These are phyloP conservation scores for Cinara cedri DNA, from an alignment of 2,888 invertebrate genomes.

Conservation along the genomic window DNA sequence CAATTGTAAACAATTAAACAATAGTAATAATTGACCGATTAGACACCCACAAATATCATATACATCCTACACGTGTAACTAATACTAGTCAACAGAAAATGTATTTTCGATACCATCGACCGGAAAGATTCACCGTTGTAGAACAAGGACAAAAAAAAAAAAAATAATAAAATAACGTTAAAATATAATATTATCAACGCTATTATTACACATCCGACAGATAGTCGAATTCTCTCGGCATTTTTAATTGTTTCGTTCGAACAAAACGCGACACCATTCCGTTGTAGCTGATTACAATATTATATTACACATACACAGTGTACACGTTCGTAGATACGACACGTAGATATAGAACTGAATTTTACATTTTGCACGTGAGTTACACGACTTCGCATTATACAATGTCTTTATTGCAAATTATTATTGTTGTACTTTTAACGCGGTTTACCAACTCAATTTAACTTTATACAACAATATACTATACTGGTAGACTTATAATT, in stretches of 20 bases:
- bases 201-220: neutral
- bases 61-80: neutral
- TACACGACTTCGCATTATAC: constrained; percentile 11
- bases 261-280: neutral
- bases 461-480: neutral
- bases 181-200: neutral
- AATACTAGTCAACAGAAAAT: constrained; percentile 9
- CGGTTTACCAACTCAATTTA: constrained; percentile 46
- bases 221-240: neutral
- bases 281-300: neutral
- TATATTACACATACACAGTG: no score
- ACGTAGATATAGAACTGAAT: neutral
- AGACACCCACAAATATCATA: neutral
- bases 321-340: neutral
- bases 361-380: constrained; percentile 23
- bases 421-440: constrained; percentile 30
- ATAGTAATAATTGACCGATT: no score
- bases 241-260: neutral
- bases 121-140: neutral
- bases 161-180: neutral
- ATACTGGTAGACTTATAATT: neutral
- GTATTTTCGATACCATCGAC: constrained; percentile 8
- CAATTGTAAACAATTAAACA: no score
- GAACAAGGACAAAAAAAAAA: no score
- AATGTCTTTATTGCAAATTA: constrained; percentile 15